Base-by-base conservation (phyloP, 1,140 invertebrate genomes). In the Bombus sibiricus region DNA sequence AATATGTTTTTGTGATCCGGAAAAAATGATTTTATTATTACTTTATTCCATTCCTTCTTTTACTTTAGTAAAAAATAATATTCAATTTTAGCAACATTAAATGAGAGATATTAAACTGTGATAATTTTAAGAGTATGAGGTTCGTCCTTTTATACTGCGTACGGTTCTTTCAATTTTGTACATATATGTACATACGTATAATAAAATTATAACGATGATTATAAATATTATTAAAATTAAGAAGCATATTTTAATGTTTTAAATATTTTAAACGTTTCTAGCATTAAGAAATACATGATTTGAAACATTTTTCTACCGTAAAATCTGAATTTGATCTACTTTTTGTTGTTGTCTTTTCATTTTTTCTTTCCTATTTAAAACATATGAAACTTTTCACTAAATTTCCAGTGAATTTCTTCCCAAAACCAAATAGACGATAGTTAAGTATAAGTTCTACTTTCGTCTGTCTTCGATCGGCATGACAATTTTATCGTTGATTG, bases 401-500 rank as follows among this genome's bases (percentile, higher is more conserved):
- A 53, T 53, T 53, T 22, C 0, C 47, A 53, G 1, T 53, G 47
- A 22, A 53, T 8, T 22, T 53, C 22, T 53, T 8, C 0, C 47
- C 47, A 6, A 53, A 53, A 53, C 5, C 18, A 53, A 22, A n/a
- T 32, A 66, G 8, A 9, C 25, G 9, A 8, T 22, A 22, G 66
- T 13, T 37, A 18, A 18, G 10, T 41, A 13, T 39, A 41, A 1
- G 3, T 72, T 81, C 28, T 6, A 25, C 25, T 57, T 53, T n/a
- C 32, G 25, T 59, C 13, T 47, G 9, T 28, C 18, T 47, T 28
- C 4, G 68, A 64, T 15, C 18, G 6, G 15, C 15, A 22, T 4
- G 69, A 37, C 41, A 68, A 83, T 68, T 76, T 76, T 43, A 83
- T 68, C 37, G 47, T 39, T n/a, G 25, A 66, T 59, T 47, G 22